Percentiles rank a stretch among this genome's conserved stretches.
Evolutionary conservation across 2,888 invertebrate genomes (phyloP).

Genomic region (Myopa testacea): DNA sequence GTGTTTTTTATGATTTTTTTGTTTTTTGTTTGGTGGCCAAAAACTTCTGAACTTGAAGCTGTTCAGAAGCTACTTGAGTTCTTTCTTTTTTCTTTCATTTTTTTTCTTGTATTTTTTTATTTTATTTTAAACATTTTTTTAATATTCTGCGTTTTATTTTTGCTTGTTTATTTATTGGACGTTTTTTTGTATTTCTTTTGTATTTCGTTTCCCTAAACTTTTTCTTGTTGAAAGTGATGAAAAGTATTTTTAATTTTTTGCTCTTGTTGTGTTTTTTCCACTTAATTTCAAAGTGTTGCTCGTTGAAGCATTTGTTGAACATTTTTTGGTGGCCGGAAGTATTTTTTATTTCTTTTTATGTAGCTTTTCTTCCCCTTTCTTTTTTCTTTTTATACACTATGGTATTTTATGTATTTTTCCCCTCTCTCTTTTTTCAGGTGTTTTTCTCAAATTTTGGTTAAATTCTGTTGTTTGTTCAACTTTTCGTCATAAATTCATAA

Average conservation of each 20-base stretch:
- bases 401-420: too few species aligned
- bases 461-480: too few species aligned
- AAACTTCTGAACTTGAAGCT: slow-evolving; percentile 29
- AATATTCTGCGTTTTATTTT: too few species aligned
- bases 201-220: not conserved
- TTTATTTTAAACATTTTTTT: not conserved
- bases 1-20: not conserved
- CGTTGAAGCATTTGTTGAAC: not conserved
- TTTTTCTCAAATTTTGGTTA: too few species aligned
- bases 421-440: too few species aligned
- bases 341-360: not conserved
- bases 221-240: slow-evolving; percentile 19
- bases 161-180: not conserved
- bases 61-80: not conserved
- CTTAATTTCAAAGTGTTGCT: not conserved
- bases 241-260: not conserved
- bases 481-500: too few species aligned
- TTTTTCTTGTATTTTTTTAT: not conserved
- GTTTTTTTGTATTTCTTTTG: too few species aligned
- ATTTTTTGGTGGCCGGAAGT: not conserved
- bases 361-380: not conserved
- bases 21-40: not conserved
- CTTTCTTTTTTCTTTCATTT: too few species aligned
- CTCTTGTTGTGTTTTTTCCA: not conserved
- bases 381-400: not conserved